Conservation (phyloP, 2,113 vertebrate genomes). For the Eubucco bourcierii region DNA sequence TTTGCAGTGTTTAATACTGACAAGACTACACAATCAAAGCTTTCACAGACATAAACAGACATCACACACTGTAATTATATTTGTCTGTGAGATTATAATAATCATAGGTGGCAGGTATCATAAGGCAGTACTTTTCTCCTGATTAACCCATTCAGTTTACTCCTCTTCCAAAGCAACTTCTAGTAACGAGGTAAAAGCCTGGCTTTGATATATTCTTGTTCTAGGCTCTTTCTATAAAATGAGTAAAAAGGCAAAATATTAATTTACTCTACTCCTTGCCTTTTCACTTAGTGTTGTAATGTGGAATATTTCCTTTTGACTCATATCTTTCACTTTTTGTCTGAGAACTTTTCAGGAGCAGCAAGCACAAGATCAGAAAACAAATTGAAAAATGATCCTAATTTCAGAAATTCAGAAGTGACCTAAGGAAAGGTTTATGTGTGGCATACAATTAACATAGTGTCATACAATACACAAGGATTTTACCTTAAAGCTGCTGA, state of each 20-base stretch:
- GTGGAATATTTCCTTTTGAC: conserved; percentile 25
- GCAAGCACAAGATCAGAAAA: background rate
- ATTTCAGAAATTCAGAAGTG: background rate
- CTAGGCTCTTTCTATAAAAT: conserved; percentile 53
- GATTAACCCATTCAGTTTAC: conserved; percentile 66
- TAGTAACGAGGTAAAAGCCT: conserved; percentile 45
- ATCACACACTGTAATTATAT: conserved; percentile 81
- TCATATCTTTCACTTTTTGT: background rate
- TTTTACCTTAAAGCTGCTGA: conserved; percentile 1
- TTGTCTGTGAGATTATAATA: conserved; percentile 80
- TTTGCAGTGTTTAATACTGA: conserved; percentile 72
- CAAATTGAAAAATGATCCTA: background rate
- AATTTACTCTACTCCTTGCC: conserved; percentile 40
- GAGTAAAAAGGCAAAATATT: conserved; percentile 41
- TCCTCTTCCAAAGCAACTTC: conserved; percentile 49
- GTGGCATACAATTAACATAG: background rate
- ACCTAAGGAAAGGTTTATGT: background rate
- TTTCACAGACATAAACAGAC: conserved; percentile 78
- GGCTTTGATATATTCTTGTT: conserved; percentile 44
- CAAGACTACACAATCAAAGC: conserved; percentile 78
- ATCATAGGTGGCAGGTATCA: conserved; percentile 77
- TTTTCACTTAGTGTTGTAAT: conserved; percentile 46
- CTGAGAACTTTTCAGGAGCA: background rate
- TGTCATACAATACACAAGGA: background rate
- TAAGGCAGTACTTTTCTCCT: conserved; percentile 62